A percentile compares a stretch with the other conserved stretches of the same genome.
Conservation (phyloP, 2,797 vertebrate genomes). For the Sphenopsis melanotis region DNA sequence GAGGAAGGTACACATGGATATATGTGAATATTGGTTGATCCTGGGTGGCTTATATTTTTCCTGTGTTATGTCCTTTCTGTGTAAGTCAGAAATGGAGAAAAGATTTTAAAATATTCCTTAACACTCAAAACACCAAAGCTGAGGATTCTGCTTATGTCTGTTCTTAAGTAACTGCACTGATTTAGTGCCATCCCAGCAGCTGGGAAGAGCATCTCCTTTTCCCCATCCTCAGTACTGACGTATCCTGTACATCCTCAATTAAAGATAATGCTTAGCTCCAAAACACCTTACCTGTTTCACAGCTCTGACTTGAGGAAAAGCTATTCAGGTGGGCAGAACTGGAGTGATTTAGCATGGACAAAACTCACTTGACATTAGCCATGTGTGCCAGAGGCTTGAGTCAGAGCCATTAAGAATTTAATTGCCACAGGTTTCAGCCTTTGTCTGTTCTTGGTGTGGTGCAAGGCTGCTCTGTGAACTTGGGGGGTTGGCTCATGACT, state of each 20-base stretch:
- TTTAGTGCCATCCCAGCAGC: neutral
- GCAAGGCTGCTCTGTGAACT: neutral
- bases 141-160: neutral
- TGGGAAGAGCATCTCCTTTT: neutral
- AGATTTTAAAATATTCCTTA: neutral
- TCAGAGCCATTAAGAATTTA: constrained; percentile 32
- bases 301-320: constrained; percentile 31
- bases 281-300: neutral
- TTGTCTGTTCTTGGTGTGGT: neutral
- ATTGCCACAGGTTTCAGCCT: constrained; percentile 33
- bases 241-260: neutral
- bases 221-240: neutral
- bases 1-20: neutral
- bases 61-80: neutral
- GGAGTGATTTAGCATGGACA: neutral
- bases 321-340: constrained; percentile 17
- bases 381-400: constrained; percentile 6
- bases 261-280: neutral
- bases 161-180: neutral
- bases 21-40: neutral
- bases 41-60: neutral
- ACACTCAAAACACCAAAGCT: neutral
- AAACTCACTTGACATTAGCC: neutral
- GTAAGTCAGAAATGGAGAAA: neutral
- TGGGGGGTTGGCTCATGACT: neutral